Evolutionary conservation across 2,797 vertebrate genomes (phyloP), one percentile per base, ranked within the genome.

Genomic region (Falco rusticolus): DNA sequence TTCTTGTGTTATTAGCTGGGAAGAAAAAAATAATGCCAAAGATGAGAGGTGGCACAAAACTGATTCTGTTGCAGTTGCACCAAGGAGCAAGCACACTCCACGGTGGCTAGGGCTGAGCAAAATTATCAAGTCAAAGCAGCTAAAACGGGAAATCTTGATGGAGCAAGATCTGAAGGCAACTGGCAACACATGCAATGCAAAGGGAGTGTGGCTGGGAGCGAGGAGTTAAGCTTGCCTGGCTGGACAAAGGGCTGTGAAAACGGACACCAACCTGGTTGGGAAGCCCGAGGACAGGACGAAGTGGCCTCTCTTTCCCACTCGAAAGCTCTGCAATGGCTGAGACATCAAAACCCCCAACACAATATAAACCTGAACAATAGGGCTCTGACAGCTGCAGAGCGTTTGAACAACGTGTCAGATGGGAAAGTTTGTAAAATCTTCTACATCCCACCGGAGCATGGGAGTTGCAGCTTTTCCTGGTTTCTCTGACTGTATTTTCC

Each of bases 381-480:
- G 25, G 47, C 8, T 54, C 90, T 93, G 94, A 72, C 92, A 96
- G 92, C 95, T 97, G 96, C 96, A 81, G 70, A 2, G 90, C 4
- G 66, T 87, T 82, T 84, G 90, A 94, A 63, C 88, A 72, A 76
- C 0, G 1, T 17, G 66, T 89, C 20, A 5, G 63, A 63, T 59
- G 81, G 93, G 83, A 87, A 84, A 74, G 54, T 4, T 31, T 25
- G 63, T 54, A 89, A 82, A 93, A 82, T 37, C 50, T 51, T 48
- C 92, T 5, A 0, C 8, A 34, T 89, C 93, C 93, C 90, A 39
- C 43, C 0, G 0, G 86, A 90, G 61, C 85, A 75, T 1, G 45
- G 83, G 83, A 86, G 80, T 11, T 79, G 59, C 77, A 96, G 93
- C 87, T 93, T 83, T 92, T 74, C 92, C 90, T 64, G 64, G 8